A percentile compares a stretch with the other conserved stretches of the same genome.
phyloP scores from a whole-genome alignment of 2,797 vertebrate species.

The Sebastes steindachneri region DNA sequence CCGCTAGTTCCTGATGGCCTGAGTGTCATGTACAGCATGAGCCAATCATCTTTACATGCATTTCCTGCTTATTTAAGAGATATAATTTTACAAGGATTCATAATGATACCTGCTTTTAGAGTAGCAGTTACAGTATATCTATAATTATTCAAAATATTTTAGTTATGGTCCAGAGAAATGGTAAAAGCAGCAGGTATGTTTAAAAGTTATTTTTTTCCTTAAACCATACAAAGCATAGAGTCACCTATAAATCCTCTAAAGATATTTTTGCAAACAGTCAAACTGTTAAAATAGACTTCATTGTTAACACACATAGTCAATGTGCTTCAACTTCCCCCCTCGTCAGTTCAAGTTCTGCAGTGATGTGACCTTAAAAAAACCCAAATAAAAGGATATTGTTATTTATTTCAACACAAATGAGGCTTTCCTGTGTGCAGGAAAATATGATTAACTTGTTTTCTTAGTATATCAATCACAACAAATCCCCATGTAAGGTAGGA shows the following conservation, averaged over 20 bases:
- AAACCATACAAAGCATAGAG: neutral
- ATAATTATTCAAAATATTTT: neutral
- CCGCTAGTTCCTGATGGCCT: constrained; percentile 58
- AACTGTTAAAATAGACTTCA: neutral
- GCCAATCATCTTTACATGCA: neutral
- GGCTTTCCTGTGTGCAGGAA: neutral
- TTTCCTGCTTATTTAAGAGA: neutral
- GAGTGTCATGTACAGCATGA: neutral
- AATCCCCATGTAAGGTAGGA: constrained; percentile 7
- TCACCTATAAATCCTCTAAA: neutral
- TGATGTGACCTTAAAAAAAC: neutral
- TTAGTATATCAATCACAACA: neutral
- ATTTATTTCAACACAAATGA: neutral
- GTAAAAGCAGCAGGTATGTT: neutral
- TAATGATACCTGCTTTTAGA: neutral
- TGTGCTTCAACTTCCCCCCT: neutral
- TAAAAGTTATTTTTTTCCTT: neutral
- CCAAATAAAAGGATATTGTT: too few species aligned
- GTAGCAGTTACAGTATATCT: neutral
- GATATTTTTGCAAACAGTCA: neutral
- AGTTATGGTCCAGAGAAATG: neutral
- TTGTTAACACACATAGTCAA: neutral
- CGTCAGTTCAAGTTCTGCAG: neutral
- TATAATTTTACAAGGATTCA: neutral
- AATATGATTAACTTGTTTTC: neutral